Conservation (phyloP, 2,113 vertebrate species). For the Hippocampus guttulatus region DNA sequence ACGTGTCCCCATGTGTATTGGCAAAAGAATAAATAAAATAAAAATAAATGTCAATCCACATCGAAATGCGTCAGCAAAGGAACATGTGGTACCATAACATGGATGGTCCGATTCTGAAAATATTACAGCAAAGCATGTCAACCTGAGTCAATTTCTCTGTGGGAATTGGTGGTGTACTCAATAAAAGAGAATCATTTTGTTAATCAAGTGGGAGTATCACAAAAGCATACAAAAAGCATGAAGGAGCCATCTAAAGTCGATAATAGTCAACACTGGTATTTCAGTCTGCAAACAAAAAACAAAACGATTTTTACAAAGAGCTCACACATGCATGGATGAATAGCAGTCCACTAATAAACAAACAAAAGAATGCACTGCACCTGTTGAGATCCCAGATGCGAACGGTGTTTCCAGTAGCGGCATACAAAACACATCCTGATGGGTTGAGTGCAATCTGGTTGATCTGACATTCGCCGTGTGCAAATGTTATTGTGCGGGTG, state of each 20-base stretch:
- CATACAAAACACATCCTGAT: constrained; percentile 81
- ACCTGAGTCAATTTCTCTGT: not conserved
- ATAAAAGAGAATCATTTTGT: no score
- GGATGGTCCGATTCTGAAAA: not conserved
- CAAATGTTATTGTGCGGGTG: constrained; percentile 82
- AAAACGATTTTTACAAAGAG: not conserved
- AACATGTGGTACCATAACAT: not conserved
- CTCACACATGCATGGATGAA: no score
- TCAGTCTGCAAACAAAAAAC: not conserved
- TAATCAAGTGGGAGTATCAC: not conserved
- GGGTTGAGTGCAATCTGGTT: constrained; percentile 94
- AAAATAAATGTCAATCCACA: not conserved
- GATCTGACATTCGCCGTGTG: constrained; percentile 91
- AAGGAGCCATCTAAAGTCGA: not conserved
- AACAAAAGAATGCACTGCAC: constrained; percentile 70
- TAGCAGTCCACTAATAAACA: not conserved
- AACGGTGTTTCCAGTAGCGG: constrained; percentile 85
- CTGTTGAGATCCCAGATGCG: constrained; percentile 94
- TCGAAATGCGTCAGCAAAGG: not conserved
- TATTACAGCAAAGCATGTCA: not conserved
- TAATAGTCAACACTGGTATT: not conserved
- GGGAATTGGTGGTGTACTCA: not conserved
- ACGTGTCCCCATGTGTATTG: not conserved
- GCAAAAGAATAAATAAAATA: no score
- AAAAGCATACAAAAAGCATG: not conserved